Conservation (phyloP, 2,888 invertebrate genomes). For the Temnothorax ravouxi region DNA sequence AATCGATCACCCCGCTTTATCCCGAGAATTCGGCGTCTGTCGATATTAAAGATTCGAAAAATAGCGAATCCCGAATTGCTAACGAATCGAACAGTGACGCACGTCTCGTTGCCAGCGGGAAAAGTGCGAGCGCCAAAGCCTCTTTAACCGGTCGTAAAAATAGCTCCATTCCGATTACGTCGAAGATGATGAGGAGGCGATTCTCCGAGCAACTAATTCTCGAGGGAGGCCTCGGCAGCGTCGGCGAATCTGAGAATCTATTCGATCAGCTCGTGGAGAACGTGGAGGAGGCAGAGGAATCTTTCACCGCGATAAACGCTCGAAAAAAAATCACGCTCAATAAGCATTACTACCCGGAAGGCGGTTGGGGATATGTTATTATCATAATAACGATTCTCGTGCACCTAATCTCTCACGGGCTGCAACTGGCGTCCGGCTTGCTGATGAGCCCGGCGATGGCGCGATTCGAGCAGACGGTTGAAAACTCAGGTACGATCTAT, state of each 20-base stretch:
- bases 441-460: conserved; percentile 70
- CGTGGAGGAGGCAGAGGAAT: conserved; percentile 77
- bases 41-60: not conserved
- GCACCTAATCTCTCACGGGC: conserved; percentile 91
- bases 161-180: conserved; percentile 75
- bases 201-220: conserved; percentile 83
- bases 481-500: conserved; percentile 75
- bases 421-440: conserved; percentile 90
- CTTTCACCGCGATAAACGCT: conserved; percentile 79
- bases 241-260: conserved; percentile 76
- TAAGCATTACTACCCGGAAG: conserved; percentile 93
- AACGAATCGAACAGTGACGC: not conserved
- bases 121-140: conserved; percentile 64
- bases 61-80: not conserved
- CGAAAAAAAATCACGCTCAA: conserved; percentile 80
- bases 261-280: conserved; percentile 66
- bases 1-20: conserved; percentile 26
- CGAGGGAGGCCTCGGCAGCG: conserved; percentile 79
- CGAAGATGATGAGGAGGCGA: conserved; percentile 81
- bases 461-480: conserved; percentile 66
- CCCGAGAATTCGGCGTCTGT: conserved; percentile 26
- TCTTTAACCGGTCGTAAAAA: conserved; percentile 61
- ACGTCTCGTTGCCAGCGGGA: not conserved
- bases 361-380: conserved; percentile 95
- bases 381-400: conserved; percentile 90